phyloP scores from a whole-genome alignment of 2,113 vertebrate genomes.

The Potamarius usumacintae region DNA sequence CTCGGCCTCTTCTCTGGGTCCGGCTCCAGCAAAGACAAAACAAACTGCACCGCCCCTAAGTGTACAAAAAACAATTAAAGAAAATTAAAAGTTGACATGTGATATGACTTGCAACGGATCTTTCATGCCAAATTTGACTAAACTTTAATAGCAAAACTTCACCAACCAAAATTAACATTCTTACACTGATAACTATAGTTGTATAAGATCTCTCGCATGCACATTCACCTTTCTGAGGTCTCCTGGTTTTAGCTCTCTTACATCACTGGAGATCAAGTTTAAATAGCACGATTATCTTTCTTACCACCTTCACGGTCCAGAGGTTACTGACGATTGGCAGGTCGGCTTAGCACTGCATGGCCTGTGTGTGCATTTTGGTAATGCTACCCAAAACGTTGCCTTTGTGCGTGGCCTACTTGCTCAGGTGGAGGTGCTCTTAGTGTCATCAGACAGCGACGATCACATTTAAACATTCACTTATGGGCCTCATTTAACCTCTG shows the following conservation, averaged over 20 bases:
- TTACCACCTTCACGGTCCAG: slow-evolving; percentile 29
- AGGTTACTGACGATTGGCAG: slow-evolving; percentile 34
- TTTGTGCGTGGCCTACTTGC: slow-evolving; percentile 12
- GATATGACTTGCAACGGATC: background rate
- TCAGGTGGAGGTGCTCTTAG: slow-evolving; percentile 35
- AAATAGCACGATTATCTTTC: slow-evolving; percentile 31
- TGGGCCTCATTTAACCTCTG: slow-evolving; percentile 17
- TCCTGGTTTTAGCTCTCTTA: slow-evolving; percentile 31
- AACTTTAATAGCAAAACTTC: background rate
- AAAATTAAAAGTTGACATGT: background rate
- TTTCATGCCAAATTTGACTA: background rate
- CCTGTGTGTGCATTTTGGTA: slow-evolving; percentile 28
- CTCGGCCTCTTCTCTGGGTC: slow-evolving; percentile 76
- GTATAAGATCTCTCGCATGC: background rate
- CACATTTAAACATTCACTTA: slow-evolving; percentile 49
- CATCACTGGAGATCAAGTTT: slow-evolving; percentile 48
- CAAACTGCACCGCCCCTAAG: slow-evolving; percentile 75
- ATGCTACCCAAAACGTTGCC: slow-evolving; percentile 21
- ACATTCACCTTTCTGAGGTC: background rate
- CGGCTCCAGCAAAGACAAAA: slow-evolving; percentile 79
- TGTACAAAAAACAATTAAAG: background rate
- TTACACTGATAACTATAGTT: background rate
- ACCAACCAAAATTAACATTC: background rate
- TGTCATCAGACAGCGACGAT: slow-evolving; percentile 35
- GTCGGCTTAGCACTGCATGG: slow-evolving; percentile 18